Conservation (phyloP, 2,797 vertebrate genomes). For the Cossypha niveicapilla region DNA sequence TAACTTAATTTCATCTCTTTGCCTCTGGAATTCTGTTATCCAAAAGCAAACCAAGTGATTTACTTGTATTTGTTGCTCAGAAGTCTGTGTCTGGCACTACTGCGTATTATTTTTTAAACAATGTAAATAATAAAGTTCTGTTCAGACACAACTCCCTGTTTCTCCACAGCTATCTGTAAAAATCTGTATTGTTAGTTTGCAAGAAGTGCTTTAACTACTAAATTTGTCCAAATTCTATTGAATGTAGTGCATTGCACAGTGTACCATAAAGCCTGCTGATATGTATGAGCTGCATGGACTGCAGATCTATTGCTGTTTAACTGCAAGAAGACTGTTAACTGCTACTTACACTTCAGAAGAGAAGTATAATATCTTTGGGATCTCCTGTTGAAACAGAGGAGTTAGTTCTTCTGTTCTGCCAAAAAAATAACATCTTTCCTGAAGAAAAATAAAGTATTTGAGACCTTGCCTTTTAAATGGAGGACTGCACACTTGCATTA, state of each 20-base stretch:
- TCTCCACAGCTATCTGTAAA: not conserved
- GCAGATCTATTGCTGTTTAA: not conserved
- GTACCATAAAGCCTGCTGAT: not conserved
- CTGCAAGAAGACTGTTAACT: not conserved
- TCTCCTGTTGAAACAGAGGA: not conserved
- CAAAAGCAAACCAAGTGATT: not conserved
- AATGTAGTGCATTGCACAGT: not conserved
- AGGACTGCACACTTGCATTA: not conserved
- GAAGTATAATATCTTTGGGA: not conserved
- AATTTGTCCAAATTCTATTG: not conserved
- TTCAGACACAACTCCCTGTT: not conserved
- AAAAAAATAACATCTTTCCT: not conserved
- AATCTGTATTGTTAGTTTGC: not conserved
- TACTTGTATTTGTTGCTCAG: not conserved
- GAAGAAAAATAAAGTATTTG: slow-evolving; percentile 27
- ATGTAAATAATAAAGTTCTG: not conserved
- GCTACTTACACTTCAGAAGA: not conserved
- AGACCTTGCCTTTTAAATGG: slow-evolving; percentile 10
- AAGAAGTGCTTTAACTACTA: not conserved
- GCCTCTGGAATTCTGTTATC: not conserved
- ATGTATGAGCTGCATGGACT: fast-evolving
- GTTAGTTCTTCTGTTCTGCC: not conserved
- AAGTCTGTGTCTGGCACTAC: not conserved
- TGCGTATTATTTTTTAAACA: not conserved
- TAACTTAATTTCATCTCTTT: not conserved